A percentile compares a stretch with the other conserved stretches of the same genome.
Conservation (phyloP, 2,113 vertebrate genomes). For the Damaliscus lunatus region DNA sequence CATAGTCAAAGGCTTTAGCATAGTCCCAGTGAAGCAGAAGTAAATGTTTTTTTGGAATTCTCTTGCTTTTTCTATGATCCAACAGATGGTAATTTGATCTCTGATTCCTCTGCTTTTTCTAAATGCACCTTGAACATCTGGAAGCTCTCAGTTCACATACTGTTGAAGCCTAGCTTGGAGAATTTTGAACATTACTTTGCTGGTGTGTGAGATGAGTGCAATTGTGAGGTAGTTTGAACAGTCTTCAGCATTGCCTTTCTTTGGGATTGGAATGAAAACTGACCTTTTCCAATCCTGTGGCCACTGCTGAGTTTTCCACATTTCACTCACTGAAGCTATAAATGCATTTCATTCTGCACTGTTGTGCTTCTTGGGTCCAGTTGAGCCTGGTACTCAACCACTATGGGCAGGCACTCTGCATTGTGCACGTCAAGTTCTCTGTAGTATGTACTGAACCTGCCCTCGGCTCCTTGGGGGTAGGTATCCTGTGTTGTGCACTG, state of each 20-base stretch:
- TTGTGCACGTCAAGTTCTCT: neutral
- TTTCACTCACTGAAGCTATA: neutral
- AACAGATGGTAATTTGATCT: neutral
- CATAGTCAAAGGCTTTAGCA: neutral
- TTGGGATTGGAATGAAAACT: neutral
- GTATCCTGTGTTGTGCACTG: too few relatives aligned
- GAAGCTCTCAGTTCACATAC: neutral
- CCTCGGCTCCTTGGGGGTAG: neutral
- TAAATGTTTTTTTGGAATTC: neutral
- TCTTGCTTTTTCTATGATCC: neutral
- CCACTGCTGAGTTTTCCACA: neutral
- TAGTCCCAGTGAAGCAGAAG: neutral
- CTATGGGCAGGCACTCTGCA: too few relatives aligned
- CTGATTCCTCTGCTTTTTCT: neutral
- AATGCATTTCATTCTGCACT: neutral
- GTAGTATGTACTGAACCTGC: neutral
- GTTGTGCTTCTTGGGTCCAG: neutral
- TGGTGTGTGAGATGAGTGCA: neutral
- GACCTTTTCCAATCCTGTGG: neutral
- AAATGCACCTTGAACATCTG: neutral
- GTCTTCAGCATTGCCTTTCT: neutral
- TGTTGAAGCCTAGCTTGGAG: neutral
- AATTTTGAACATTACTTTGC: neutral
- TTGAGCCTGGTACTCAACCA: neutral
- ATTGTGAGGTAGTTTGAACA: neutral